Evolutionary conservation across 2,888 invertebrate genomes (phyloP), one percentile per base, ranked within the genome.

Genomic region (Clostera curtula): DNA sequence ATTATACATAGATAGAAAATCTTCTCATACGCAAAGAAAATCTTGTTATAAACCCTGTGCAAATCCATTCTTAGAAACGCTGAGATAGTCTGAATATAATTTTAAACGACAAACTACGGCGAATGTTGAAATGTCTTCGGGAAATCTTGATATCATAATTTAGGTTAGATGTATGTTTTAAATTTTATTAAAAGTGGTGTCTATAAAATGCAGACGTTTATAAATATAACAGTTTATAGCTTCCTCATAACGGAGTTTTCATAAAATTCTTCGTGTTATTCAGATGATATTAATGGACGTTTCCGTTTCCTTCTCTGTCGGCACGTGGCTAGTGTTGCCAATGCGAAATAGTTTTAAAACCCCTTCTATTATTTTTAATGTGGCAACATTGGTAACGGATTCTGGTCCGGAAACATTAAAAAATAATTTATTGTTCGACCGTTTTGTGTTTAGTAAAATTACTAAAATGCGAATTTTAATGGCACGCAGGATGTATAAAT

Each of bases 361-460:
- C 41, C 56, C 70, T 66, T 74, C 77, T 71, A 75, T n/a, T n/a
- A 75, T 76, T 77, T 73, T 76, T 75, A 70, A 76, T 70, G 70
- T 67, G 65, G 69, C 64, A 71, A 72, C 73, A 73, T 66, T 54
- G 69, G 63, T 66, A 61, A 61, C 71, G 60, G 64, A 67, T 70
- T 56, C 55, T 54, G 56, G 68, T 66, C 76, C 74, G 82, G 82
- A 79, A 77, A 79, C 75, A 82, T 79, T 77, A 83, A 77, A 70
- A 55, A 58, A 65, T 75, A 68, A 80, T 82, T 79, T 82, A 83
- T 57, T 61, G 47, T 36, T 49, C 56, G 68, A 65, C 53, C 62
- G 68, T 71, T 73, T 68, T 65, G 66, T 72, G 66, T 74, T 79
- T 74, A 73, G 69, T 68, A 56, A 76, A 75, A 79, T 82, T 66